Evolutionary conservation across 2,797 vertebrate species (phyloP), one percentile per base, ranked within the genome.

Genomic region (Ataeniobius toweri): DNA sequence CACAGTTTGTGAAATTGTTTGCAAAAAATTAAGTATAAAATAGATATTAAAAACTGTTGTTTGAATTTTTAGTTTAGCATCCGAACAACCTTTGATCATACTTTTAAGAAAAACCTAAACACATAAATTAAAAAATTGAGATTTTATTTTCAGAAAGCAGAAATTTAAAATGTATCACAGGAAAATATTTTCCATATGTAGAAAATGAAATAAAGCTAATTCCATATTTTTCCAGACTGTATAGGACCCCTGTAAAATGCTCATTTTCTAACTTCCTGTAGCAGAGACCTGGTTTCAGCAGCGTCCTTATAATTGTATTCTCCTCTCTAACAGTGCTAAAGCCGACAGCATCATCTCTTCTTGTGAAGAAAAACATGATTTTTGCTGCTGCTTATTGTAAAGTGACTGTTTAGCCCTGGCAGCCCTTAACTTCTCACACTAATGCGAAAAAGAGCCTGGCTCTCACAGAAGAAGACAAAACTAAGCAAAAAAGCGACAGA

Each of bases 401-500:
- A 46, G 22, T 67, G 36, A 67, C 18, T 22, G 3, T 63, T 67
- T 41, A 10, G 10, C 6, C 3, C 28, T 36, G 28, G 59, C 28
- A 63, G 20, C 56, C 55, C 7, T 58, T n/a, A n/a, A 58, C 24
- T 13, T n/a, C 58, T 26, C 26, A 59, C 58, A 59, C 58, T 59
- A 28, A 59, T 59, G 58, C 3, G 2, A 67, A 67, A 67, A 67
- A 22, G 20, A 41, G 20, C 14, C 59, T 63, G 28, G 16, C 16
- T 61, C 16, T 41, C 20, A 44, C 6, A 41, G 39, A 68, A 68
- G 20, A 48, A 6, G 9, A 74, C 41, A 65, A 59, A 70, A 36
- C 41, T 46, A 22, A 59, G 69, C 73, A 82, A 79, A 53, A 77
- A 70, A 73, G 28, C 46, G 53, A 72, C 28, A 61, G 56, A 83